A percentile compares a stretch with the other conserved stretches of the same genome.
Evolutionary conservation across 2,113 vertebrate genomes (phyloP).

Genomic region (Lepidothrix coronata): DNA sequence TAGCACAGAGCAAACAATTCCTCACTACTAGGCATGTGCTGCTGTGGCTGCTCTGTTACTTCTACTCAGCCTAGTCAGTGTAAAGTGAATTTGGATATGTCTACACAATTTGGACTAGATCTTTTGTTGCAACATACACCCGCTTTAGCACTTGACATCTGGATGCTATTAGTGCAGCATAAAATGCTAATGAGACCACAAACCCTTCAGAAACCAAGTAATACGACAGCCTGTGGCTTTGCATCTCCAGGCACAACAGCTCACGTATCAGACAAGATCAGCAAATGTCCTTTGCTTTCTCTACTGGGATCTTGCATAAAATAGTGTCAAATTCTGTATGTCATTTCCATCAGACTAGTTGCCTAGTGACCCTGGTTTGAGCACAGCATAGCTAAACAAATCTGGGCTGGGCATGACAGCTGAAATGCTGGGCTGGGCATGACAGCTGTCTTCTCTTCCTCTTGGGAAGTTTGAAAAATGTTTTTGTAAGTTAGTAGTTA

Average conservation of each 20-base stretch:
- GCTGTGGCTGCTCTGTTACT: background rate
- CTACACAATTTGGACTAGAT: background rate
- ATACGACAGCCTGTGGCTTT: background rate
- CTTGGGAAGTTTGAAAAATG: background rate
- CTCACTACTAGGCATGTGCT: background rate
- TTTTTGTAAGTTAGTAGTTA: background rate
- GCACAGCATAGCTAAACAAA: background rate
- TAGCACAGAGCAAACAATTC: background rate
- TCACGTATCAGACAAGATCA: background rate
- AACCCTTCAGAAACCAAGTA: background rate
- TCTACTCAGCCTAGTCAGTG: background rate
- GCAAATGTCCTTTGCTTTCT: background rate
- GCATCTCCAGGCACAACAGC: conserved; percentile 4
- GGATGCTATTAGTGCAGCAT: background rate
- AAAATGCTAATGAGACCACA: background rate
- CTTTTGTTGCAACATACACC: background rate
- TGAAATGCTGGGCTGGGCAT: background rate
- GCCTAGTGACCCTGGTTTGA: background rate
- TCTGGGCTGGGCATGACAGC: background rate
- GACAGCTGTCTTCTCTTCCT: conserved; percentile 2
- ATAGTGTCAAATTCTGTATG: background rate
- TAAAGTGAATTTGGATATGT: background rate
- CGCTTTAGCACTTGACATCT: conserved; percentile 19
- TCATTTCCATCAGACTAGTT: background rate
- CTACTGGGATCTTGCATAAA: background rate